A percentile compares a stretch with the other conserved stretches of the same genome.
Evolutionary conservation across 2,888 invertebrate genomes (phyloP).

Genomic region (Malachius bipustulatus): DNA sequence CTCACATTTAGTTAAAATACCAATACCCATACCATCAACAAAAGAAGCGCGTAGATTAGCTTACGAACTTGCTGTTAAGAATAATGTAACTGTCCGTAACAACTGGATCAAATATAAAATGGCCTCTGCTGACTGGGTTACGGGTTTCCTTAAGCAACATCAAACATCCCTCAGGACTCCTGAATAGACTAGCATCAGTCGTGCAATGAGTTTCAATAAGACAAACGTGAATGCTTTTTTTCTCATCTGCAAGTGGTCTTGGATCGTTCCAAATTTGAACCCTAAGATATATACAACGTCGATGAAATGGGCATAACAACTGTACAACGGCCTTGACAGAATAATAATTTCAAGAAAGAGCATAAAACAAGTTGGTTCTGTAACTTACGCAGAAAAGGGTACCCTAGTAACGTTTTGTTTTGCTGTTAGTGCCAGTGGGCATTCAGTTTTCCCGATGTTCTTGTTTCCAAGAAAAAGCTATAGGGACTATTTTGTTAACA

Average conservation of each 20-base stretch:
- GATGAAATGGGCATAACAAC: background rate
- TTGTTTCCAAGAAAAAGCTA: background rate
- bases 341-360: background rate
- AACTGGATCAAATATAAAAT: background rate
- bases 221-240: background rate
- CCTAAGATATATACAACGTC: background rate
- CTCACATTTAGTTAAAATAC: too few relatives aligned
- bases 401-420: background rate
- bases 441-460: background rate
- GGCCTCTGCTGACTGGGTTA: background rate
- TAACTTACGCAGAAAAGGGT: background rate
- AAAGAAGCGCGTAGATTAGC: background rate
- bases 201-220: background rate
- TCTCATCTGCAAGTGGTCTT: background rate
- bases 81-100: background rate
- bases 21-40: too few relatives aligned
- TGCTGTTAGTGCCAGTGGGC: background rate
- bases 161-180: constrained; percentile 2
- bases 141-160: background rate
- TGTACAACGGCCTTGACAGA: background rate
- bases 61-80: background rate
- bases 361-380: constrained; percentile 3
- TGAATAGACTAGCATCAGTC: background rate
- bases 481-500: background rate
- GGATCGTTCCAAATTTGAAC: background rate